Base-by-base conservation (phyloP, 2,888 invertebrate species). In the Dicyrtoma fusca region DNA sequence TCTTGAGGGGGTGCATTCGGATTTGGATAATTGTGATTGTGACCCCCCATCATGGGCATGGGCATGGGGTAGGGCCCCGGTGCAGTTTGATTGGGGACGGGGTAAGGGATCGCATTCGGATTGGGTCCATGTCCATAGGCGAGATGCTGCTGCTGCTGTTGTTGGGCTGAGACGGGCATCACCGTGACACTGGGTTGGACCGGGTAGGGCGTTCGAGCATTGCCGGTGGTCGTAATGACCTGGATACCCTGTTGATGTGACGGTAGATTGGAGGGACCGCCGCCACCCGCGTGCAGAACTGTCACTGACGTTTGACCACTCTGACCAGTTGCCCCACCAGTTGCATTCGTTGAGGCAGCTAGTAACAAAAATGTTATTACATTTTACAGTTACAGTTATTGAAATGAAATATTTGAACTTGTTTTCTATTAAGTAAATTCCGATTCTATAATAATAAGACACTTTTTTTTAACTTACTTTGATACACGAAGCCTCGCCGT, bases 111-210 rank as follows among this genome's bases (percentile, higher is more conserved):
- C 17, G 6, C 59, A 25, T n/a, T n/a, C 25, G 59, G 51, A 66
- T 53, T 19, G 0, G 13, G 63, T 19, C 23, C 47, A 1, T 23
- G 19, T n/a, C n/a, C n/a, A 14, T 66, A 25, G 34, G 62, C 26
- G 3, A 8, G 8, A 10, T 63, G 63, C 19, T 45, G 23, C 21
- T 14, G n/a, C 3, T 21, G 64, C 19, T 62, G 66, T 53, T 73
- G 72, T 2, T 55, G 49, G 11, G 69, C 64, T 26, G 73, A 23
- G 6, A 73, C 55, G 1, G 75, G 75, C 47, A 78, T 74, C 42
- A 77, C 75, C 6, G 75, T 77, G 1, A 77, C 76, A 55, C 71
- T 73, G 59, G 75, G 72, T 61, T 78, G 78, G 11, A 77, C 77
- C n/a, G 78, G 78, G 23, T 78, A 78, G 0, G 78, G 77, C 11